Base-by-base conservation (phyloP, 2,113 vertebrate genomes). In the Elgaria multicarinata region DNA sequence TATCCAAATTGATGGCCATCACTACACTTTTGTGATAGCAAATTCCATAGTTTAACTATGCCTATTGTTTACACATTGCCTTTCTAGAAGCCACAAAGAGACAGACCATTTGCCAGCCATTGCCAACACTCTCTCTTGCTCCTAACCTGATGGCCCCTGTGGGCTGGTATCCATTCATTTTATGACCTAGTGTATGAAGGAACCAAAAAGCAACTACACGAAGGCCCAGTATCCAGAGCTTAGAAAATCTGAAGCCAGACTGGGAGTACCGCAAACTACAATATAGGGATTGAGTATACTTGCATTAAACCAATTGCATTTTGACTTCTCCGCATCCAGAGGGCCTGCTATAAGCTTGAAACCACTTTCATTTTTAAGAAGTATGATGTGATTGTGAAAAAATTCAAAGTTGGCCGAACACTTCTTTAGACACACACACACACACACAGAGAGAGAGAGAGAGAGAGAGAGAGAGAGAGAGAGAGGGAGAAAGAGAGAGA, bases 311-410 rank as follows among this genome's bases (percentile, higher is more conserved):
- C 3, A 75, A 2, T 66, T 44, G 1, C 39, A n/a, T 67, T 93
- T 89, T 83, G 5, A 79, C 66, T 53, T 66, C 72, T 62, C 90
- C 92, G 90, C 83, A 87, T 31, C 28, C 83, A 16, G 28, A 83
- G 89, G 80, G 0, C 18, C 46, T 88, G 6, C 77, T 91, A 85
- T 50, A 71, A 13, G 72, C 58, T 42, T 58, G 46, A 93, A 91
- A 16, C 4, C 79, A 24, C 69, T 90, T 78, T 89, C 55, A 93
- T 22, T 90, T 50, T 36, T 31, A 90, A 13, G 75, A 0, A 5
- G 1, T 1, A 24, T 33, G 39, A 74, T 28, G 6, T 22, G 55
- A 62, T 80, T 95, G 81, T 72, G 46, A 67, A 80, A 44, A 33
- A 89, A 92, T 79, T 0, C 2, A 67, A 91, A 86, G 20, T 77